Conservation (phyloP, 2,888 invertebrate genomes). For the Spodoptera exigua region DNA sequence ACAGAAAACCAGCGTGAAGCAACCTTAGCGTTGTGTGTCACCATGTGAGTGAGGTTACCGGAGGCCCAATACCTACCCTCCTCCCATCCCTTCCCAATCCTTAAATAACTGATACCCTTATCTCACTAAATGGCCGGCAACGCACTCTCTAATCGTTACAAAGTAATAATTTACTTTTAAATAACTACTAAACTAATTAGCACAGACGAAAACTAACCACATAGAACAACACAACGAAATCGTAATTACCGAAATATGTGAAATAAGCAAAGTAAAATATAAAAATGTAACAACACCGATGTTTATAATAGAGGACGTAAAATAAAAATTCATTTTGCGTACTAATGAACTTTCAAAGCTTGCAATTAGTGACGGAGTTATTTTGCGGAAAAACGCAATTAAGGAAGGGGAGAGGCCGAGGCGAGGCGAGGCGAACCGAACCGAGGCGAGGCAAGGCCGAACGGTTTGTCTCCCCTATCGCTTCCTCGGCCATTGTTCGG, state of each 20-base stretch:
- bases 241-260: conserved; percentile 23
- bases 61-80: no score
- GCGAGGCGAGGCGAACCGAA: no score
- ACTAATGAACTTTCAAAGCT: conserved; percentile 66
- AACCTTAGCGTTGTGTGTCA: no score
- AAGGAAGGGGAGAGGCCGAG: conserved; percentile 53
- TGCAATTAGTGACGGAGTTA: conserved; percentile 65
- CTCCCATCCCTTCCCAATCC: no score
- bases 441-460: conserved; percentile 30
- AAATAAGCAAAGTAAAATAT: conserved; percentile 33
- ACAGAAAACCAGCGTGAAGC: no score
- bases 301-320: conserved; percentile 18
- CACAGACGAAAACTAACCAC: neutral
- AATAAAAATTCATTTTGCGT: conserved; percentile 61
- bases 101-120: no score
- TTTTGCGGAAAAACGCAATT: conserved; percentile 62
- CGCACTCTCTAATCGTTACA: no score
- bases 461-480: conserved; percentile 40
- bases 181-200: no score
- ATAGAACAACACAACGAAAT: conserved; percentile 12
- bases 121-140: no score
- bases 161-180: no score
- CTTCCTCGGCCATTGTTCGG: conserved; percentile 44
- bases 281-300: conserved; percentile 13
- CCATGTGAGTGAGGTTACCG: no score